Percentiles rank a stretch among this genome's conserved stretches.
Conservation (phyloP, 2,888 invertebrate genomes). For the Dermolepida albohirtum region DNA sequence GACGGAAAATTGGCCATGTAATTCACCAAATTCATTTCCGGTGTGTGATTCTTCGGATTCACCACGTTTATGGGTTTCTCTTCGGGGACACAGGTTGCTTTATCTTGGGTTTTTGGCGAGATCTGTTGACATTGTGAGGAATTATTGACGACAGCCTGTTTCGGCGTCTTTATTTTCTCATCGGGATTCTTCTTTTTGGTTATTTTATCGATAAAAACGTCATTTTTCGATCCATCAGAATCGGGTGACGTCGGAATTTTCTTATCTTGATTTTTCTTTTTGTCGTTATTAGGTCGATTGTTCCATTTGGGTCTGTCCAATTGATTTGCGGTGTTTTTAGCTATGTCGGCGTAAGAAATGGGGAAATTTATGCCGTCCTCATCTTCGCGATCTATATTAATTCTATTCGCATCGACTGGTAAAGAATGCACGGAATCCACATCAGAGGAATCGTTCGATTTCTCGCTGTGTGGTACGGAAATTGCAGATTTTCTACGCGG, state of each 20-base stretch:
- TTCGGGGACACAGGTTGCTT: constrained; percentile 28
- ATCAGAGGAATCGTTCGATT: constrained; percentile 84
- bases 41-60: neutral
- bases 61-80: neutral
- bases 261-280: constrained; percentile 21
- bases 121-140: constrained; percentile 29
- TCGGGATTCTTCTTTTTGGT: constrained; percentile 26
- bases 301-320: constrained; percentile 31
- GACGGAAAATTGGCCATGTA: constrained; percentile 38
- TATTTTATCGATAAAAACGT: constrained; percentile 26
- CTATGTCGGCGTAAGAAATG: constrained; percentile 85
- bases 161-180: constrained; percentile 28
- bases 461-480: constrained; percentile 85
- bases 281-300: constrained; percentile 2
- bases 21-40: constrained; percentile 39
- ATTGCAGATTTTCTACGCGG: constrained; percentile 76
- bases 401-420: constrained; percentile 69
- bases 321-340: constrained; percentile 66
- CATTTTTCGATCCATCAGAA: constrained; percentile 23
- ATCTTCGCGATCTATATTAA: constrained; percentile 31
- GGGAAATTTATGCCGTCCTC: constrained; percentile 50
- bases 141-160: constrained; percentile 21
- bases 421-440: constrained; percentile 88
- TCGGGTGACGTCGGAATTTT: constrained; percentile 25
- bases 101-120: constrained; percentile 28